Evolutionary conservation across 2,113 vertebrate genomes (phyloP).

Genomic region (Engraulis encrasicolus): DNA sequence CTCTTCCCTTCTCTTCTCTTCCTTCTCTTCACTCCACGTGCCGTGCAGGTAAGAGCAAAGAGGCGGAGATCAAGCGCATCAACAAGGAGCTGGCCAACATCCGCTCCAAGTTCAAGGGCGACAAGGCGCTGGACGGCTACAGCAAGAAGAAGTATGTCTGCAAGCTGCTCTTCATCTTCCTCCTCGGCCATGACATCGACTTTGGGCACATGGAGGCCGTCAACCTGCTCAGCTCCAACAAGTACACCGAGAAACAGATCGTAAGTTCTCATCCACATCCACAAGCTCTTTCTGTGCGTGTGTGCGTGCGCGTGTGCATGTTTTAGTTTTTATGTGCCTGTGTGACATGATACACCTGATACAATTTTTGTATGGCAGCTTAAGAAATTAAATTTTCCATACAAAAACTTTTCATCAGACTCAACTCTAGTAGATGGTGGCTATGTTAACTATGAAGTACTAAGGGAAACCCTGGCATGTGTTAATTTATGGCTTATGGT

Average conservation of each 20-base stretch:
- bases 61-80: slow-evolving; percentile 92
- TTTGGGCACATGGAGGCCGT: slow-evolving; percentile 95
- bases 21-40: neutral
- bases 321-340: neutral
- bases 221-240: slow-evolving; percentile 93
- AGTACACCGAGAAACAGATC: slow-evolving; percentile 95
- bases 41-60: slow-evolving; percentile 89
- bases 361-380: too few relatives aligned
- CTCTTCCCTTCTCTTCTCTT: neutral
- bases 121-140: slow-evolving; percentile 93
- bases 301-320: neutral
- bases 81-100: slow-evolving; percentile 95
- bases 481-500: neutral
- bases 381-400: too few relatives aligned
- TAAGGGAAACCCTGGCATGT: too few relatives aligned
- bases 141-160: slow-evolving; percentile 96
- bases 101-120: slow-evolving; percentile 93
- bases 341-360: too few relatives aligned
- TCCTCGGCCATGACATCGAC: slow-evolving; percentile 92
- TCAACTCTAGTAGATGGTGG: too few relatives aligned
- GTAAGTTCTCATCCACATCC: slow-evolving; percentile 77
- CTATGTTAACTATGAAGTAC: too few relatives aligned
- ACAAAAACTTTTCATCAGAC: too few relatives aligned
- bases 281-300: neutral
- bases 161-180: slow-evolving; percentile 93